These are phyloP conservation scores for Rhinophrynus dorsalis DNA, from an alignment of 2,797 vertebrate species.

Conservation along the genomic window DNA sequence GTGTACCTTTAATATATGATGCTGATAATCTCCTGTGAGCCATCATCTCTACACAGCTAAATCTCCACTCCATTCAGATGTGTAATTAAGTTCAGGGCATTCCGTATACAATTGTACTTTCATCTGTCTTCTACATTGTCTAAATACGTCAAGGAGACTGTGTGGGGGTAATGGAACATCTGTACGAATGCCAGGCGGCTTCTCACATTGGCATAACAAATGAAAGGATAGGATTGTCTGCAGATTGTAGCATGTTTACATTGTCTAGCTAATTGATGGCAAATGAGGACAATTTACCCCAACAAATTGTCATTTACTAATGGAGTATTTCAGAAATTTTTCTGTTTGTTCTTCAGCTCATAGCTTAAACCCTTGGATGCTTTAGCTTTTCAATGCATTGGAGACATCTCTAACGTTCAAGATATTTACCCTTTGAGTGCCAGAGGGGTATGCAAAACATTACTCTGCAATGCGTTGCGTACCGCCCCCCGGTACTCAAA, in stretches of 20 bases:
- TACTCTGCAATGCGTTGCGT: no score
- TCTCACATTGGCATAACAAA: background rate
- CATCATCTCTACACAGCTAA: background rate
- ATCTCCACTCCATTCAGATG: background rate
- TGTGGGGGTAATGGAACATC: background rate
- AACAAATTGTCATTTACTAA: no score
- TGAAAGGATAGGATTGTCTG: background rate
- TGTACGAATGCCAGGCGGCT: background rate
- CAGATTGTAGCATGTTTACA: background rate
- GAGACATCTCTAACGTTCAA: no score
- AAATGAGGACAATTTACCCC: background rate
- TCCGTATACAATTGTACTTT: slow-evolving; percentile 1
- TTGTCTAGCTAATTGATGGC: background rate
- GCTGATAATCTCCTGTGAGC: no score
- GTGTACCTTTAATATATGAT: no score
- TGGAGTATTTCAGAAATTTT: no score
- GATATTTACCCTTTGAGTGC: no score
- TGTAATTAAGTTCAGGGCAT: background rate
- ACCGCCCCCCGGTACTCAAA: no score
- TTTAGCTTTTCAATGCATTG: no score
- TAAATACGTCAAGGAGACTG: background rate
- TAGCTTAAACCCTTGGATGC: no score
- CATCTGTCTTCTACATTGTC: background rate
- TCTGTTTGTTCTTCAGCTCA: no score
- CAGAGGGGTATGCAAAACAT: no score